Percentiles rank a stretch among this genome's conserved stretches.
Evolutionary conservation across 2,888 invertebrate genomes (phyloP).

Genomic region (Harpagoxenus sublaevis): DNA sequence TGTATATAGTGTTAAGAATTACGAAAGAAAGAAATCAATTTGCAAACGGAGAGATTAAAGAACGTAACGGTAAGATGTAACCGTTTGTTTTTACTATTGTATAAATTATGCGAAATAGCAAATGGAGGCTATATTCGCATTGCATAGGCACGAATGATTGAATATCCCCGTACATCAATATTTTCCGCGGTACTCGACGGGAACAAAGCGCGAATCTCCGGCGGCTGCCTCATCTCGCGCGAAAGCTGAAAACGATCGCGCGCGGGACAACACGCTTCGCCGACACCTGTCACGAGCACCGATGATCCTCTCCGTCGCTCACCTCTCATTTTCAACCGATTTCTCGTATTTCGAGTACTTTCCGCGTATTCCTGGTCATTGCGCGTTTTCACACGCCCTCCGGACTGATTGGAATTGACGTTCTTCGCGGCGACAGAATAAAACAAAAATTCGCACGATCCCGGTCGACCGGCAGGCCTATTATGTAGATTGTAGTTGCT

Average conservation of each 20-base stretch:
- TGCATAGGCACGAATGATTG: constrained; percentile 23
- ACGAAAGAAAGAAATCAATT: neutral
- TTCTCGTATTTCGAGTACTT: constrained; percentile 74
- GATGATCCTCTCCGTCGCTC: constrained; percentile 73
- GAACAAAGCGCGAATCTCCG: constrained; percentile 61
- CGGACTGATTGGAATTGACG: constrained; percentile 70
- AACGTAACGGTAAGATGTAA: neutral
- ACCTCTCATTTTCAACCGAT: constrained; percentile 76
- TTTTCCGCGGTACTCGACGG: constrained; percentile 36
- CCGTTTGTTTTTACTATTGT: neutral
- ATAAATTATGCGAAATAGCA: neutral
- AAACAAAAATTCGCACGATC: constrained; percentile 60
- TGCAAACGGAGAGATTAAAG: neutral
- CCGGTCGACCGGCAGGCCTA: constrained; percentile 7
- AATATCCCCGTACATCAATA: constrained; percentile 43
- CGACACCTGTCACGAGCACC: constrained; percentile 74
- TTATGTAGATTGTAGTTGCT: neutral
- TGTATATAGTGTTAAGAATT: neutral
- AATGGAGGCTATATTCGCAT: neutral
- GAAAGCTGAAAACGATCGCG: constrained; percentile 59
- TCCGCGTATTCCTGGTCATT: constrained; percentile 56
- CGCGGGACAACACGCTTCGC: constrained; percentile 65
- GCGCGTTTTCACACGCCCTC: constrained; percentile 60
- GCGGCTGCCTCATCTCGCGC: constrained; percentile 56
- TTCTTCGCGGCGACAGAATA: constrained; percentile 55